A percentile compares a stretch with the other conserved stretches of the same genome.
These are phyloP conservation scores for Nyctereutes procyonoides DNA, from an alignment of 2,113 vertebrate species.

Conservation along the genomic window DNA sequence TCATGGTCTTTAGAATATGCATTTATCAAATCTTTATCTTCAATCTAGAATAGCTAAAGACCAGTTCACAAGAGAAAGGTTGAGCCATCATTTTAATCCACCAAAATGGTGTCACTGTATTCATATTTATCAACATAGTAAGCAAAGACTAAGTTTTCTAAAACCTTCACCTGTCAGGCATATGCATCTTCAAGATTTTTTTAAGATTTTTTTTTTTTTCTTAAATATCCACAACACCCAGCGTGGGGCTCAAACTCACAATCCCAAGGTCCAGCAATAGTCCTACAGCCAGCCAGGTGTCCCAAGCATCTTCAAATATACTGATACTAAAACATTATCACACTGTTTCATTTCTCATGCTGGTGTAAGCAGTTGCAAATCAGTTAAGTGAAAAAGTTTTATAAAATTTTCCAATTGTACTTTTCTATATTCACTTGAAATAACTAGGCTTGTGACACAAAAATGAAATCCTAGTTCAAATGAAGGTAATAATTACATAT, in stretches of 20 bases:
- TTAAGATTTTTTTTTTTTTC: background rate
- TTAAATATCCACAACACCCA: background rate
- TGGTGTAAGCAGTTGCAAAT: background rate
- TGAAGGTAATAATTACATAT: background rate
- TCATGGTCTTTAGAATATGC: background rate
- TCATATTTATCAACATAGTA: background rate
- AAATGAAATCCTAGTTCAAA: background rate
- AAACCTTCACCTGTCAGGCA: background rate
- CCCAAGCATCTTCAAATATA: background rate
- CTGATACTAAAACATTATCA: background rate
- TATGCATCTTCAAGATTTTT: background rate
- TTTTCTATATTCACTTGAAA: background rate
- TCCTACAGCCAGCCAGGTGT: background rate
- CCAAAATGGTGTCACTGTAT: background rate
- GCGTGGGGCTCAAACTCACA: background rate
- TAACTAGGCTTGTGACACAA: background rate
- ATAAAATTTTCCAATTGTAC: background rate
- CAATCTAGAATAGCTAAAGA: background rate
- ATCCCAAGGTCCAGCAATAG: background rate
- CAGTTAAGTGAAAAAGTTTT: background rate
- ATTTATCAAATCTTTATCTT: slow-evolving; percentile 6
- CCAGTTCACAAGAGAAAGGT: background rate
- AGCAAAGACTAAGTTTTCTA: background rate
- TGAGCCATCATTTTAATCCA: background rate
- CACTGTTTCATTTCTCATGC: background rate